Base-by-base conservation (phyloP, 2,888 invertebrate species). In the Catonia carolina region DNA sequence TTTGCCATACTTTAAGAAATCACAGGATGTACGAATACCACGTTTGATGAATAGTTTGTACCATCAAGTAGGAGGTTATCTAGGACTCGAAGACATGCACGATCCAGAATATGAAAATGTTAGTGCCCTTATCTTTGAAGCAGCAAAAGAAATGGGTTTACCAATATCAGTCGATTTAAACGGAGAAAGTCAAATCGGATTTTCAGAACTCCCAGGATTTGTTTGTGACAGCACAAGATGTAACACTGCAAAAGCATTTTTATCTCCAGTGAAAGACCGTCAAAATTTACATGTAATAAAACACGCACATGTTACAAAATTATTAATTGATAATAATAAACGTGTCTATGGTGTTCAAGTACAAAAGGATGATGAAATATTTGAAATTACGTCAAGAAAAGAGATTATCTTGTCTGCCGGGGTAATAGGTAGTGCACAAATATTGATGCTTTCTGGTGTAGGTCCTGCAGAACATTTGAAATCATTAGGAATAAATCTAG, bases 41-140 rank as follows among this genome's bases (percentile, higher is more conserved):
- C 77, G 81, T 56, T 70, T 91, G 49, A 78, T 81, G 2, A 78
- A 78, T 59, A 84, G 77, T 54, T 71, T 73, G 0, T 89, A 89
- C 65, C 90, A 90, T 68, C 75, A 78, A 1, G 80, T 81, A 0
- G 88, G 87, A 0, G 89, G 89, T 0, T 87, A 86, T 68, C 71
- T 89, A 31, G 88, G 89, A 0, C 86, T 90, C 0, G 89, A 89
- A 70, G 89, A 89, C 68, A 77, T 88, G 0, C 86, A 89, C 0
- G 89, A 89, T 87, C 76, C 84, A 41, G 84, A 87, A 6, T 84
- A 85, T 0, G 35, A 27, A 23, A 37, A 39, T 22, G 74, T 89
- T 20, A 82, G 87, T 0, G 78, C 87, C n/a, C 84, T 88, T 0
- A 89, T 89, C 64, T 72, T 89, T 2, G 84, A 86, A 74, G 89